phyloP scores from a whole-genome alignment of 1,140 invertebrate genomes.

The Drosophila sp. region DNA sequence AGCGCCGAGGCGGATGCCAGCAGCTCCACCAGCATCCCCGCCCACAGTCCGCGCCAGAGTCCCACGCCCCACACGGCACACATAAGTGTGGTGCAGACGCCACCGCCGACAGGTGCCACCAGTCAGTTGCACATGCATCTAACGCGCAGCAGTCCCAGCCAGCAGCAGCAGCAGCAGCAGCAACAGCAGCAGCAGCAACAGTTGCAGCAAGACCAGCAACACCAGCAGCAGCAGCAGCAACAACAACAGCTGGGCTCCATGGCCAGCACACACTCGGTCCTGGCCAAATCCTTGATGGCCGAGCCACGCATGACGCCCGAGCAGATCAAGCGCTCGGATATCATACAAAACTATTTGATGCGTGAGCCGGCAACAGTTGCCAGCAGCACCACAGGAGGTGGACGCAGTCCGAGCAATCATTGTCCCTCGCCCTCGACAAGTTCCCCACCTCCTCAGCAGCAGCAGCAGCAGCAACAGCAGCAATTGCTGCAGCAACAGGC shows the following conservation, averaged over 20 bases:
- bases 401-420: conserved; percentile 70
- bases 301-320: conserved; percentile 94
- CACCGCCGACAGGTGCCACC: conserved; percentile 50
- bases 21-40: conserved; percentile 67
- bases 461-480: conserved; percentile 33
- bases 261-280: conserved; percentile 93
- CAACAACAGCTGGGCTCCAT: conserved; percentile 84
- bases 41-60: conserved; percentile 66
- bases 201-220: conserved; percentile 52
- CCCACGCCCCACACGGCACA: conserved; percentile 48
- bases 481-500: conserved; percentile 24
- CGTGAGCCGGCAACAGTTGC: conserved; percentile 86
- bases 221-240: conserved; percentile 42
- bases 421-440: conserved; percentile 60
- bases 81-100: conserved; percentile 25
- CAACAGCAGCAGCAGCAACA: conserved; percentile 46
- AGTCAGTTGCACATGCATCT: conserved; percentile 86
- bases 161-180: conserved; percentile 50
- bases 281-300: conserved; percentile 94
- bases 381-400: conserved; percentile 66
- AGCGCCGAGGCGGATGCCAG: conserved; percentile 88
- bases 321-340: conserved; percentile 94
- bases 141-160: conserved; percentile 73
- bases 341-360: conserved; percentile 96
- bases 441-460: conserved; percentile 48